Evolutionary conservation across 2,888 invertebrate genomes (phyloP).

Genomic region (Sarcophaga subvicina): DNA sequence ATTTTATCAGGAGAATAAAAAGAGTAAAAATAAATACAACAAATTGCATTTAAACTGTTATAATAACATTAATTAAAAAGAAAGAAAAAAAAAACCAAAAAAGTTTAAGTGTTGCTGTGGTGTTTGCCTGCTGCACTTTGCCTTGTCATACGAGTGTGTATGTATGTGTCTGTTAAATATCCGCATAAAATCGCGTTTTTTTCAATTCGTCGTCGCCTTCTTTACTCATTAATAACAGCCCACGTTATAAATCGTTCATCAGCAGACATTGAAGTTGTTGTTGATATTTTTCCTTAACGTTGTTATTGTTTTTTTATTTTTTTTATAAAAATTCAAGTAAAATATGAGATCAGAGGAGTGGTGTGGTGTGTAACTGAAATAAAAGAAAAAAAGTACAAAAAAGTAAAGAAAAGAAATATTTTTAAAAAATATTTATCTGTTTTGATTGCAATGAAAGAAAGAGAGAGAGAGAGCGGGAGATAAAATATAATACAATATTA

Average conservation of each 20-base stretch:
- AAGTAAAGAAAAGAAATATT: constrained; percentile 26
- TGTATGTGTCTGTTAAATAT: constrained; percentile 66
- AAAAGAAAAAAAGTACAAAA: neutral
- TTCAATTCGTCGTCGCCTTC: constrained; percentile 33
- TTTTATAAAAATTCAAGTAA: constrained; percentile 22
- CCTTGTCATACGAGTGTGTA: constrained; percentile 26
- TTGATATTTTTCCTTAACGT: constrained; percentile 3
- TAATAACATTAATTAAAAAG: too few relatives aligned
- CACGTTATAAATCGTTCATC: constrained; percentile 67
- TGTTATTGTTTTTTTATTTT: constrained; percentile 11
- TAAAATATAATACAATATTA: too few relatives aligned
- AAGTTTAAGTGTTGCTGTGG: constrained; percentile 37
- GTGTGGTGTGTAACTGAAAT: too few relatives aligned
- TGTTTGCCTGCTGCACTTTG: constrained; percentile 27
- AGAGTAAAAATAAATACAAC: constrained; percentile 20
- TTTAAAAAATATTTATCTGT: constrained; percentile 24
- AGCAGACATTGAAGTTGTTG: constrained; percentile 60
- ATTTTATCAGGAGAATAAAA: neutral
- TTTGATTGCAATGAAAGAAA: constrained; percentile 9
- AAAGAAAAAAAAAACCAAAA: neutral
- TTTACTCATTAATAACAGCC: constrained; percentile 64
- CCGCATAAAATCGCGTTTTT: constrained; percentile 51
- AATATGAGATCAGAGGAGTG: neutral
- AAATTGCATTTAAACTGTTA: neutral
- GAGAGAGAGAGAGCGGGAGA: neutral